Evolutionary conservation across 1,140 invertebrate species (phyloP).

Genomic region (Mya arenaria): DNA sequence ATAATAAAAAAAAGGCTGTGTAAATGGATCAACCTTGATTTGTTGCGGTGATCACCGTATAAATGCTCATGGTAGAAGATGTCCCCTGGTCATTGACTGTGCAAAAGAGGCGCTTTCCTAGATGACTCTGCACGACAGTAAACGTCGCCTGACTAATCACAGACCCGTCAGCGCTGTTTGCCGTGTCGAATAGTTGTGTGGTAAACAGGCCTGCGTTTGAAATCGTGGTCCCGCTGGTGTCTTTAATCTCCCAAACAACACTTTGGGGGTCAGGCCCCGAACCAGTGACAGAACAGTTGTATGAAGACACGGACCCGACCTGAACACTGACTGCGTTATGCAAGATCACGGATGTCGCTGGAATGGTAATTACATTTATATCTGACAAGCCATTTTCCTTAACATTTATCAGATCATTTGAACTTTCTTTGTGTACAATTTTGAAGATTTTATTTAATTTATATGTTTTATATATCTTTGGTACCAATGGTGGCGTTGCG

Average conservation of each 20-base stretch:
- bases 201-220: not conserved
- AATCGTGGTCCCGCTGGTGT: not conserved
- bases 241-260: not conserved
- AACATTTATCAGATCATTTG: too few relatives aligned
- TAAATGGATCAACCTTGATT: too few relatives aligned
- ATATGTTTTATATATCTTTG: too few relatives aligned
- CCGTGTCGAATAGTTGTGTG: not conserved
- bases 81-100: not conserved
- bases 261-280: not conserved
- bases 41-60: too few relatives aligned
- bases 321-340: not conserved
- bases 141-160: not conserved
- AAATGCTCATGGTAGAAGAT: not conserved
- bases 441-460: too few relatives aligned
- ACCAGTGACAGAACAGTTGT: not conserved
- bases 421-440: too few relatives aligned
- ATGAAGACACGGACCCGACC: not conserved
- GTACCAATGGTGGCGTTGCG: too few relatives aligned
- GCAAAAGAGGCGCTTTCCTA: not conserved
- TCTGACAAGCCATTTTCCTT: too few relatives aligned
- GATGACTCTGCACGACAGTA: not conserved
- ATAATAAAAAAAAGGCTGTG: too few relatives aligned
- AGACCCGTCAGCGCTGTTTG: not conserved
- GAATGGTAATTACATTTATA: too few relatives aligned
- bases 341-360: not conserved